These are phyloP conservation scores for Tetraodon nigroviridis DNA, from an alignment of 2,113 vertebrate genomes.

Conservation along the genomic window DNA sequence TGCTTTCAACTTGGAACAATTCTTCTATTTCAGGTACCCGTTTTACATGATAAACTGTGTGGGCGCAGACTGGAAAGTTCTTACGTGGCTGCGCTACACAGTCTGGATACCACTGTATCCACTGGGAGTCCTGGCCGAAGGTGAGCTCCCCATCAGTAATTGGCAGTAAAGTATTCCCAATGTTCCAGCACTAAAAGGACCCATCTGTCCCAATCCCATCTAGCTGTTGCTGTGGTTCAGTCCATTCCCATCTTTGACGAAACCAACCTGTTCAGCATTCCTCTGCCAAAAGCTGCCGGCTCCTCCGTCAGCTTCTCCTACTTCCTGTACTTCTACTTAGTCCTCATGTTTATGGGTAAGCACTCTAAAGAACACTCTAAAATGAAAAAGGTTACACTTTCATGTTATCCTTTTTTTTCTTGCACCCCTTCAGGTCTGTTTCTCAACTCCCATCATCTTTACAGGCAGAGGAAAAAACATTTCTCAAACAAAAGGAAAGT, in stretches of 20 bases:
- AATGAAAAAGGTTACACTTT: neutral
- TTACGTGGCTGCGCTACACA: conserved; percentile 93
- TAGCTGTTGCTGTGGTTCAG: conserved; percentile 86
- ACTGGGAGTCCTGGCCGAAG: conserved; percentile 87
- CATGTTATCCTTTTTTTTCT: neutral
- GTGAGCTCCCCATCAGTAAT: conserved; percentile 58
- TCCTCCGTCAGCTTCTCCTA: conserved; percentile 84
- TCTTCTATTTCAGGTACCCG: conserved; percentile 80
- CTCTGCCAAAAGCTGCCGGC: conserved; percentile 80
- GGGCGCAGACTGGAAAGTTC: conserved; percentile 87
- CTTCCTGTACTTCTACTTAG: conserved; percentile 82
- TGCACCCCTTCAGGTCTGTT: conserved; percentile 72
- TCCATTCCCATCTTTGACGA: conserved; percentile 88
- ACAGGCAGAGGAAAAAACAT: conserved; percentile 85
- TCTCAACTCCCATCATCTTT: conserved; percentile 87
- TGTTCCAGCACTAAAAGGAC: neutral
- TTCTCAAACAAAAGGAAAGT: conserved; percentile 88
- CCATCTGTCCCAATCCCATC: conserved; percentile 17
- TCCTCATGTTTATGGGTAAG: conserved; percentile 88
- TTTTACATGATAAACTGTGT: conserved; percentile 93
- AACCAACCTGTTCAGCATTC: conserved; percentile 83
- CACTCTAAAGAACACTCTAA: neutral
- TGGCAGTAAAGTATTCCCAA: neutral
- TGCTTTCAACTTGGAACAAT: neutral
- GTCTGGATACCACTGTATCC: conserved; percentile 93